Percentiles rank a stretch among this genome's conserved stretches.
Conservation (phyloP, 2,888 invertebrate genomes). For the Lampropteryx suffumata region DNA sequence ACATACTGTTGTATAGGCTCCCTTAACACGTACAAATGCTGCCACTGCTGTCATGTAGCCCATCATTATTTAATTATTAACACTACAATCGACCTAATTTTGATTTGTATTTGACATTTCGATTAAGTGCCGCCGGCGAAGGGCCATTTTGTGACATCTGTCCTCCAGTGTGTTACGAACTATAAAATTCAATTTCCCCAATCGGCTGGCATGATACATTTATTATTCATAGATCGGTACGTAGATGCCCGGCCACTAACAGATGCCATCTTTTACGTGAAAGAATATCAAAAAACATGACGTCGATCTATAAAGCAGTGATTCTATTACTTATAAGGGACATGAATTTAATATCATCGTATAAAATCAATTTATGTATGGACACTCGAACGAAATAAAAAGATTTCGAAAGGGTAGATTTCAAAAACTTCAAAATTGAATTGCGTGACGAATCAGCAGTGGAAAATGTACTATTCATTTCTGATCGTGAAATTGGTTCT, state of each 20-base stretch:
- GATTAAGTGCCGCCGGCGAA: conserved; percentile 72
- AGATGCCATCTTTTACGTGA: conserved; percentile 82
- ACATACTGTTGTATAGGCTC: conserved; percentile 35
- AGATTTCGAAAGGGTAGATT: conserved; percentile 43
- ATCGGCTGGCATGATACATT: conserved; percentile 79
- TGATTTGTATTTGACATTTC: conserved; percentile 82
- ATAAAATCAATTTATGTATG: conserved; percentile 57
- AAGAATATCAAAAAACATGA: conserved; percentile 75
- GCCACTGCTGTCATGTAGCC: conserved; percentile 51
- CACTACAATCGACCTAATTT: conserved; percentile 82
- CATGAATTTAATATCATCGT: conserved; percentile 68
- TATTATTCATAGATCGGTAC: conserved; percentile 81
- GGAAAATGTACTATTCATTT: conserved; percentile 56
- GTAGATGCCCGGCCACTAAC: conserved; percentile 77
- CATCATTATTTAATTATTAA: conserved; percentile 81
- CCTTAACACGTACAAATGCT: conserved; percentile 59
- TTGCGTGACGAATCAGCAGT: conserved; percentile 58
- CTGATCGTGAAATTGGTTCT: conserved; percentile 50
- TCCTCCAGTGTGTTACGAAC: conserved; percentile 80
- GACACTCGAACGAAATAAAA: conserved; percentile 39
- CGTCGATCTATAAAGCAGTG: conserved; percentile 62
- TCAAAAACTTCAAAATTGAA: conserved; percentile 42
- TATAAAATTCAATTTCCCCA: conserved; percentile 84
- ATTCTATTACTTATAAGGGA: conserved; percentile 63
- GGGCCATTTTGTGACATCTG: conserved; percentile 81